phyloP scores from a whole-genome alignment of 2,113 vertebrate genomes.

The Tachysurus fulvidraco region DNA sequence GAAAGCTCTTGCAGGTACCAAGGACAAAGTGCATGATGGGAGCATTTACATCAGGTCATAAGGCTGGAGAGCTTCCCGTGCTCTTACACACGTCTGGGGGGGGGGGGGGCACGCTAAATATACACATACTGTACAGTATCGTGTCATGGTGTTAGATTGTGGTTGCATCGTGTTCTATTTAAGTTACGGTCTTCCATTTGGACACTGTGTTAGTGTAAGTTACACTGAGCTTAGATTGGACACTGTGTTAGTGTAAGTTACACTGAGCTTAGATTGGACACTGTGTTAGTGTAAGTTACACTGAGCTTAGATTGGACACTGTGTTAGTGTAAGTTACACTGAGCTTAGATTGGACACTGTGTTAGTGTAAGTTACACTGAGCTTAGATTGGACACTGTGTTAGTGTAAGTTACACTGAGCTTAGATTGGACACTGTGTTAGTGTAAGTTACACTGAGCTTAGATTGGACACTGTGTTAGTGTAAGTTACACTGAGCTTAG shows the following conservation, averaged over 20 bases:
- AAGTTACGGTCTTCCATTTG: neutral
- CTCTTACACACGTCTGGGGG: neutral
- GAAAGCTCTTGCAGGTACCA: conserved; percentile 10
- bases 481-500: neutral
- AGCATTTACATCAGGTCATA: neutral
- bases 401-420: neutral
- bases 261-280: neutral
- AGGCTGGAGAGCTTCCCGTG: neutral
- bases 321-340: too few relatives aligned
- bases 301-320: neutral
- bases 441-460: neutral
- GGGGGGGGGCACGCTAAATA: too few relatives aligned
- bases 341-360: neutral
- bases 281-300: too few relatives aligned
- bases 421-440: neutral
- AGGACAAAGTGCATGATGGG: conserved; percentile 23
- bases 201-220: too few relatives aligned
- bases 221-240: neutral
- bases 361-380: neutral
- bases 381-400: neutral
- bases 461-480: neutral
- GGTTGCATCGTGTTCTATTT: neutral
- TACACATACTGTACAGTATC: neutral
- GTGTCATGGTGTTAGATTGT: neutral
- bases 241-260: too few relatives aligned